Evolutionary conservation across 2,797 vertebrate species (phyloP).

Genomic region (Poecilia picta): DNA sequence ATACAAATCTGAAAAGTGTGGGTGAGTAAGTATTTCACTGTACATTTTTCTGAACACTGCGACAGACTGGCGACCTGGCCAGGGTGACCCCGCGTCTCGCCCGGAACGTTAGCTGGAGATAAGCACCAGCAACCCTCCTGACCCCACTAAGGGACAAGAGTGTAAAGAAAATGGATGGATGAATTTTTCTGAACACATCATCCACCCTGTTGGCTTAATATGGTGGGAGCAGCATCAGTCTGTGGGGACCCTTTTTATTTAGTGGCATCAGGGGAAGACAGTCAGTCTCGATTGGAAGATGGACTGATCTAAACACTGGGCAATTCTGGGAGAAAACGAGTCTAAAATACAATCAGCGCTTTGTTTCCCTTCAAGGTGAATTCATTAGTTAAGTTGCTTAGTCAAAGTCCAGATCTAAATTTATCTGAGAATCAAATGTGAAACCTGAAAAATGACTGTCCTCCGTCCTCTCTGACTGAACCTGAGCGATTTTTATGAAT

Average conservation of each 20-base stretch:
- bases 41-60: not conserved
- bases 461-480: not conserved
- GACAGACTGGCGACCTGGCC: no score
- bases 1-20: not conserved
- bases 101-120: no score
- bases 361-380: not conserved
- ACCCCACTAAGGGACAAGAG: no score
- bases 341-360: not conserved
- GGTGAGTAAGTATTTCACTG: not conserved
- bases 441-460: not conserved
- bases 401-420: not conserved
- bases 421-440: not conserved
- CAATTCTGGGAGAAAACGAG: not conserved
- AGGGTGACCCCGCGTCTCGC: no score
- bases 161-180: no score
- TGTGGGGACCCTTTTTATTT: not conserved
- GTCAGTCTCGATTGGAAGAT: not conserved
- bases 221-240: not conserved
- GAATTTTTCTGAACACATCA: not conserved
- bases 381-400: not conserved
- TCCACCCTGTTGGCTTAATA: not conserved
- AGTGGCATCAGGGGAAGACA: not conserved
- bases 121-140: no score
- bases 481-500: not conserved
- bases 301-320: not conserved